Evolutionary conservation across 2,888 invertebrate genomes (phyloP), one percentile per base, ranked within the genome.

Genomic region (Mellilla xanthometata): DNA sequence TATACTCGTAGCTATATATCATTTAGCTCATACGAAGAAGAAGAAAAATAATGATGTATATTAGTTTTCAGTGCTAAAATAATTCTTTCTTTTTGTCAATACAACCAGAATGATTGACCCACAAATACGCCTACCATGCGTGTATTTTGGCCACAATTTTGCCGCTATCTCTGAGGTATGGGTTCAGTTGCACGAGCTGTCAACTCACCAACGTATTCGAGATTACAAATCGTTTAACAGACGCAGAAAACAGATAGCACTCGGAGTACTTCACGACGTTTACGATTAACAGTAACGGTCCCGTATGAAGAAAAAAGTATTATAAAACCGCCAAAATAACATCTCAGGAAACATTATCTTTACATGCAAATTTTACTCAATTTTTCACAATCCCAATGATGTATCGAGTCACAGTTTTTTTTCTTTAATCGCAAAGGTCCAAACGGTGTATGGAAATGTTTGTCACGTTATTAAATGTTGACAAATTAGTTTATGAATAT

Each of bases 151-250:
- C 15, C 15, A 5, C 4, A 3, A 19, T 26, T 40, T 34, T 2
- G 11, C 23, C 27, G 34, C 30, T 31, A 49, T 39, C 51, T 24
- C 22, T 38, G 28, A 40, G 38, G 51, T 34, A 53, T 33, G 52
- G 53, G 39, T 36, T 56, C 47, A 13, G 52, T 45, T 52, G 56
- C 60, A 58, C 56, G 60, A 63, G 33, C 58, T 65, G 64, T 64
- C 66, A 56, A 35, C 38, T 36, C 52, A 19, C 28, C 28, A 39
- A 4, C 29, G 15, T 39, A 38, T 15, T 55, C 28, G 57, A 67
- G 69, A 71, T 70, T 48, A 65, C 54, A 54, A 59, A 58, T 58
- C 66, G 62, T 62, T 68, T 60, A 60, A 32, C 49, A 39, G 42
- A 52, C 54, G 48, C 53, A 35, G 54, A 29, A 52, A 53, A 59